A percentile compares a stretch with the other conserved stretches of the same genome.
phyloP scores from a whole-genome alignment of 2,797 vertebrate genomes.

The Tenualosa thibaudeaui region DNA sequence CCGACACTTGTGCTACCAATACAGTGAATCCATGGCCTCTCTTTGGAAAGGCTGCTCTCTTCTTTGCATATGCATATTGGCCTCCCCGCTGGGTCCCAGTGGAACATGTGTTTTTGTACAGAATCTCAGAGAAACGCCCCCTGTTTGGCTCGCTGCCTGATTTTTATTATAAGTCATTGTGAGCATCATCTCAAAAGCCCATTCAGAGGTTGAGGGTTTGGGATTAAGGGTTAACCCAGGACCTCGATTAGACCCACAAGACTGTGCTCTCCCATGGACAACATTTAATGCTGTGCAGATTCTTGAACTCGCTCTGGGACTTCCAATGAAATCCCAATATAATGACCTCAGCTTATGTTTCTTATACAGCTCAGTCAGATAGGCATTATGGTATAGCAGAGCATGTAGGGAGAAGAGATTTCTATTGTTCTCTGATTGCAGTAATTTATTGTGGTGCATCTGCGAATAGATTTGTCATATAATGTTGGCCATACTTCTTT shows the following conservation, averaged over 20 bases:
- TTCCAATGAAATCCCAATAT: background rate
- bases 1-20: background rate
- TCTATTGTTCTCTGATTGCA: background rate
- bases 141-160: constrained; percentile 37
- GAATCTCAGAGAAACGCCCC: constrained; percentile 27
- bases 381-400: background rate
- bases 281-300: background rate
- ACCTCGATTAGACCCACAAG: background rate
- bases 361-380: background rate
- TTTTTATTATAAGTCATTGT: constrained; percentile 50
- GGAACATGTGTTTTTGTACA: constrained; percentile 35
- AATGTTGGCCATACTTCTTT: background rate
- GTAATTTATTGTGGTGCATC: background rate
- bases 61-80: constrained; percentile 29
- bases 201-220: constrained; percentile 49
- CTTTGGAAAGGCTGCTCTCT: background rate
- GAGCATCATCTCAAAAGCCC: constrained; percentile 51
- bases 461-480: background rate
- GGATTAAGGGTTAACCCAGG: constrained; percentile 31
- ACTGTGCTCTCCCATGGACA: background rate
- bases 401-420: background rate
- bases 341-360: background rate
- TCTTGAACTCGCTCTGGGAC: background rate
- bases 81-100: constrained; percentile 29
- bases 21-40: background rate